These are phyloP conservation scores for Xestoiulus laeticollis DNA, from an alignment of 2,888 invertebrate species.

Conservation along the genomic window DNA sequence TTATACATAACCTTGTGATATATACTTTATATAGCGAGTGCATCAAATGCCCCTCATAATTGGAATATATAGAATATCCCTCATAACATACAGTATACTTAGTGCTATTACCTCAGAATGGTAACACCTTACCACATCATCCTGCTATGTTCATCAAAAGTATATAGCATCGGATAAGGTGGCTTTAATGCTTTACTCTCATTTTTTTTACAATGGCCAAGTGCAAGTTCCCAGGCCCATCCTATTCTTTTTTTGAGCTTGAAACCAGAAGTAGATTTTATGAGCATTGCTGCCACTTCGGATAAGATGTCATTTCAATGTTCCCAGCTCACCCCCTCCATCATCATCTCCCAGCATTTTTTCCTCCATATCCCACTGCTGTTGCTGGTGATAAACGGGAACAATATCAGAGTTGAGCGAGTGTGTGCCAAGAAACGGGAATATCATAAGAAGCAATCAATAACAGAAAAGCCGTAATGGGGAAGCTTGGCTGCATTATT, in stretches of 20 bases:
- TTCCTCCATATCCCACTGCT: constrained; percentile 17
- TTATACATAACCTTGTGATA: too few relatives aligned
- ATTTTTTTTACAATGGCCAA: not conserved
- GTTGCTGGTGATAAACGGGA: constrained; percentile 43
- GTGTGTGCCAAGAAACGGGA: not conserved
- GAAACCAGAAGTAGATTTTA: not conserved
- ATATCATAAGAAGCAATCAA: constrained; percentile 43
- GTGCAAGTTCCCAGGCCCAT: not conserved
- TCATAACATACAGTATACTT: too few relatives aligned
- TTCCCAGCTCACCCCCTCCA: not conserved
- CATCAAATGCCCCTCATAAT: too few relatives aligned
- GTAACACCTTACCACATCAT: not conserved
- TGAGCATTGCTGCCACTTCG: not conserved
- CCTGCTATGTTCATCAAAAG: not conserved
- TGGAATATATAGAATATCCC: too few relatives aligned
- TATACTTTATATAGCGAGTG: too few relatives aligned
- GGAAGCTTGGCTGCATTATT: not conserved
- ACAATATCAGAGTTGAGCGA: constrained; percentile 31
- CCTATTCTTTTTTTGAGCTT: not conserved
- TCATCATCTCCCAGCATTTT: not conserved
- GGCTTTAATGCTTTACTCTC: not conserved
- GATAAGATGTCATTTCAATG: constrained; percentile 32
- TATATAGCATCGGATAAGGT: not conserved
- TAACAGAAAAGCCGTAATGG: constrained; percentile 3
- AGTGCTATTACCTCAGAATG: too few relatives aligned